These are phyloP conservation scores for Eueides isabella DNA, from an alignment of 1,140 invertebrate species.

Conservation along the genomic window DNA sequence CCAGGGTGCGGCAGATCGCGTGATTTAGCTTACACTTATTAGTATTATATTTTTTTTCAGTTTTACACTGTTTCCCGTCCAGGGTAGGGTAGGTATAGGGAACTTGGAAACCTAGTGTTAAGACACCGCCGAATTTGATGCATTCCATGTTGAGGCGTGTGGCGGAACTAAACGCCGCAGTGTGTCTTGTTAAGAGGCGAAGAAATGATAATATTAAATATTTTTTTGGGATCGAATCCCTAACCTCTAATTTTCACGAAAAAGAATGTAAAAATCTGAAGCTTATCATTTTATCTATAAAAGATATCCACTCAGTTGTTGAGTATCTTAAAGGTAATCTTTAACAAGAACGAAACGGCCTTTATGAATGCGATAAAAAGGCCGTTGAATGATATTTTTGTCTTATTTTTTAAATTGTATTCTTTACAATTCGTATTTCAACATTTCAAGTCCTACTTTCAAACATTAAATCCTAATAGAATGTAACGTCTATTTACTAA, in stretches of 20 bases:
- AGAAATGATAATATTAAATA: too few species aligned
- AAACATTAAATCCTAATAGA: not conserved
- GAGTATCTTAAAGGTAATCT: slow-evolving; percentile 4
- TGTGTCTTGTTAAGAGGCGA: too few species aligned
- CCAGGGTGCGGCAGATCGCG: slow-evolving; percentile 34
- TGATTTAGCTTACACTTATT: slow-evolving; percentile 17
- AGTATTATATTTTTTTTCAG: not conserved
- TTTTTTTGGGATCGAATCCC: too few species aligned
- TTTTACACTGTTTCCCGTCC: too few species aligned
- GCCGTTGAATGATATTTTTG: not conserved
- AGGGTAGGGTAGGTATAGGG: too few species aligned
- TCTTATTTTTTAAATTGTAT: not conserved
- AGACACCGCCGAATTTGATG: too few species aligned
- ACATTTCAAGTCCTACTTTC: not conserved
- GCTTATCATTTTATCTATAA: not conserved
- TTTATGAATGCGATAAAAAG: not conserved
- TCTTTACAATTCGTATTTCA: not conserved
- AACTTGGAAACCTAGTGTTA: too few species aligned
- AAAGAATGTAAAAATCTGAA: too few species aligned
- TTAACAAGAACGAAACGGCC: not conserved
- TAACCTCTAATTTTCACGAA: too few species aligned
- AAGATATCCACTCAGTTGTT: not conserved
- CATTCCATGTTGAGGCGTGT: too few species aligned
- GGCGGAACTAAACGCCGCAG: too few species aligned
- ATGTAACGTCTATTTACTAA: not conserved